Conservation (phyloP, 2,113 vertebrate genomes). For the Catharus minimus region DNA sequence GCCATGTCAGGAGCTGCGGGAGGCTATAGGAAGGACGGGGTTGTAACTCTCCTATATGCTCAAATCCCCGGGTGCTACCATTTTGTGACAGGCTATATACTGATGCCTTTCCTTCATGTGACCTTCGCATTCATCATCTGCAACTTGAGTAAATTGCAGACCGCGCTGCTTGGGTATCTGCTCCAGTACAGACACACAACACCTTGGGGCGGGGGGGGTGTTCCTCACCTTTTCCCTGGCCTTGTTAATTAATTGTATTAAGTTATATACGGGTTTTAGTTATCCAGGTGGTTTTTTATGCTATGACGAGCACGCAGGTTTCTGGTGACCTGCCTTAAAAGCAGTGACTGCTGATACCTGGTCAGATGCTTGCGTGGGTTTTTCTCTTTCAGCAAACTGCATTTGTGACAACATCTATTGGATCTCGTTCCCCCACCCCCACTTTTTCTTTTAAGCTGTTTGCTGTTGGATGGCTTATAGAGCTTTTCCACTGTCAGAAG, state of each 20-base stretch:
- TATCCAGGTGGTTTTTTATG: neutral
- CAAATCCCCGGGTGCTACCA: conserved; percentile 16
- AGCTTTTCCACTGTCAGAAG: neutral
- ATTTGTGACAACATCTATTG: neutral
- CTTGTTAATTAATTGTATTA: neutral
- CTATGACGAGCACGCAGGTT: fast-evolving
- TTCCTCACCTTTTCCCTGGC: neutral
- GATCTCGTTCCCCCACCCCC: neutral
- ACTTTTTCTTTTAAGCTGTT: neutral
- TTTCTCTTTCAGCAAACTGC: neutral
- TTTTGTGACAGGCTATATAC: conserved; percentile 27
- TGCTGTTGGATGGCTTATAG: neutral
- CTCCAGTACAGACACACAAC: neutral
- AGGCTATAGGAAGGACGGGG: conserved; percentile 13
- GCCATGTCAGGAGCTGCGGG: conserved; percentile 19
- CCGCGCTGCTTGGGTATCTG: neutral
- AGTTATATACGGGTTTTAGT: neutral
- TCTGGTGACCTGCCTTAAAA: neutral
- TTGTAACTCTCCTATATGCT: neutral
- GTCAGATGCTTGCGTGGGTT: neutral
- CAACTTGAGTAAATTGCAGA: conserved; percentile 28
- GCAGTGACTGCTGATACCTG: conserved; percentile 3
- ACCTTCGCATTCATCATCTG: conserved; percentile 58
- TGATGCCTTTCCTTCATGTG: conserved; percentile 44
- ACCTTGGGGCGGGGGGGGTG: neutral